Conservation (phyloP, 2,113 vertebrate genomes). For the Calypte anna region DNA sequence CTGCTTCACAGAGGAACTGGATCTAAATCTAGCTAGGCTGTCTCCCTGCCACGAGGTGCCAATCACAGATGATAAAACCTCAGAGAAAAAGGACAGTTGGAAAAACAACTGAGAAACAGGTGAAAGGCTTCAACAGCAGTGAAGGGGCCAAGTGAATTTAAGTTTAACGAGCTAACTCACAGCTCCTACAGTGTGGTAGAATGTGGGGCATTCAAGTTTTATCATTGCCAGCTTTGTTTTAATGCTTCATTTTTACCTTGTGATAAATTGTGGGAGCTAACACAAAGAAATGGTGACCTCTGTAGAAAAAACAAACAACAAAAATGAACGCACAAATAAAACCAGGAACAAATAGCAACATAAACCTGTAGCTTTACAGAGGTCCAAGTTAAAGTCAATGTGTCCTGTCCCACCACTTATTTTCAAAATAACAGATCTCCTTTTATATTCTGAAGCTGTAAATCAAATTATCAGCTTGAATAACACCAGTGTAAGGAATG, state of each 20-base stretch:
- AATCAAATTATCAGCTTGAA: not conserved
- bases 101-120: not conserved
- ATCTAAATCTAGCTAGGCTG: not conserved
- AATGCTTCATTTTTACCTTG: not conserved
- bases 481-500: accelerated
- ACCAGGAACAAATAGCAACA: not conserved
- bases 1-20: not conserved
- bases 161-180: not conserved
- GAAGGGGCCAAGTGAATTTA: not conserved
- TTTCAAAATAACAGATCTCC: no score
- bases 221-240: not conserved
- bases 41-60: not conserved
- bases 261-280: not conserved
- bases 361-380: not conserved
- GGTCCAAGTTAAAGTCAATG: not conserved
- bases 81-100: not conserved
- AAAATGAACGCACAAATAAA: not conserved
- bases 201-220: not conserved
- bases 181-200: not conserved
- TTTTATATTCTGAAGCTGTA: not conserved
- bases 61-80: not conserved
- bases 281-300: not conserved
- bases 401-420: not conserved
- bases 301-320: not conserved
- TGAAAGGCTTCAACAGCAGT: not conserved